Evolutionary conservation across 2,113 vertebrate genomes (phyloP).

Genomic region (Ovibos moschatus): DNA sequence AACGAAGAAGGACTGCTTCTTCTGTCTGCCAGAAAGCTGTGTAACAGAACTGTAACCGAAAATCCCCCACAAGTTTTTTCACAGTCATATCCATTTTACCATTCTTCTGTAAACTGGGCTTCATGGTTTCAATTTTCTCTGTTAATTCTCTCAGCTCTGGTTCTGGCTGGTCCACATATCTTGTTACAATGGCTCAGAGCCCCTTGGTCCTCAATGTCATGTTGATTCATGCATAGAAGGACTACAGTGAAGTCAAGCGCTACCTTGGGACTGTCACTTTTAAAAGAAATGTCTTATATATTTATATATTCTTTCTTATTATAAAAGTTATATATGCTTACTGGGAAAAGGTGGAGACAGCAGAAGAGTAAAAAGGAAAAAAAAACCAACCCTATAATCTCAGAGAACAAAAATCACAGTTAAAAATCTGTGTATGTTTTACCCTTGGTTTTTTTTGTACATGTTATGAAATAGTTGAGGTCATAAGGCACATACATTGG

Average conservation of each 20-base stretch:
- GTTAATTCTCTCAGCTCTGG: neutral
- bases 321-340: neutral
- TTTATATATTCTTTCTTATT: neutral
- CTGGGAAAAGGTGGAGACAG: neutral
- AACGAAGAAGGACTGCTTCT: neutral
- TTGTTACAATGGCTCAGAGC: neutral
- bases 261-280: neutral
- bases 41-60: neutral
- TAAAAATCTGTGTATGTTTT: neutral
- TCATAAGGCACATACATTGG: neutral
- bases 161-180: neutral
- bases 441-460: neutral
- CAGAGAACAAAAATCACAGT: neutral
- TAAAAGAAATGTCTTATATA: neutral
- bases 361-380: neutral
- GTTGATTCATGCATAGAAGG: neutral
- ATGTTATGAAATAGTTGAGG: neutral
- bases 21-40: neutral
- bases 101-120: neutral
- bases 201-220: neutral
- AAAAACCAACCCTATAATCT: neutral
- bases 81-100: neutral
- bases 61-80: neutral
- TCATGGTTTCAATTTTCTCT: neutral
- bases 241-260: neutral